These are phyloP conservation scores for Scolopax rusticola DNA, from an alignment of 2,797 vertebrate genomes.

Conservation along the genomic window DNA sequence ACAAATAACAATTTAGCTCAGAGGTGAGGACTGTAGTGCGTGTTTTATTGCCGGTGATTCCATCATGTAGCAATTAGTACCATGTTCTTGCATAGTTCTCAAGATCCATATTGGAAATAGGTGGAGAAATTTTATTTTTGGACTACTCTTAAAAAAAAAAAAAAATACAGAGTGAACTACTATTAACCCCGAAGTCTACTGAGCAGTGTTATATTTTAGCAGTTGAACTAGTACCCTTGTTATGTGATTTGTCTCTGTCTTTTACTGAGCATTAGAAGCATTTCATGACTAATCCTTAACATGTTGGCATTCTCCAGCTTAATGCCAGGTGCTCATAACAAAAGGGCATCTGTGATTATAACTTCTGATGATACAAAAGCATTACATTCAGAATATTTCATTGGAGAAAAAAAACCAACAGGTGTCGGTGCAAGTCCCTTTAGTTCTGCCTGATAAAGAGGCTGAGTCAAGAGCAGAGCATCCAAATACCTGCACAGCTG, in stretches of 20 bases:
- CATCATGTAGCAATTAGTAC: slow-evolving; percentile 59
- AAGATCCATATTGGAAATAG: slow-evolving; percentile 54
- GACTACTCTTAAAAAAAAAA: slow-evolving; percentile 36
- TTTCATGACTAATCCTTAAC: slow-evolving; percentile 20
- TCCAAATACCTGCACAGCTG: neutral
- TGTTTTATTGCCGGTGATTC: slow-evolving; percentile 55
- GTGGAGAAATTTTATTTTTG: slow-evolving; percentile 62
- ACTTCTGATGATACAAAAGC: neutral
- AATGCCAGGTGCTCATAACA: neutral
- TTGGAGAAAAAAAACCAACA: neutral
- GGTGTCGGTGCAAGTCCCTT: neutral
- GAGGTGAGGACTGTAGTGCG: slow-evolving; percentile 48
- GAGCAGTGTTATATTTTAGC: slow-evolving; percentile 57
- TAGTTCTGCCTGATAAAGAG: neutral
- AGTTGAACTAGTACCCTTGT: slow-evolving; percentile 38
- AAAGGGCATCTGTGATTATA: slow-evolving; percentile 10
- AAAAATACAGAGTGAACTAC: neutral
- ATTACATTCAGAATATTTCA: neutral
- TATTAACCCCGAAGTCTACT: slow-evolving; percentile 39
- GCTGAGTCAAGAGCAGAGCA: neutral
- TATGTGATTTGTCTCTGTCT: slow-evolving; percentile 4
- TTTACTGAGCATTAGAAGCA: slow-evolving; percentile 33
- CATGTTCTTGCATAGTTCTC: slow-evolving; percentile 60
- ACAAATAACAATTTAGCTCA: slow-evolving; percentile 56
- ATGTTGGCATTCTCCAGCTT: slow-evolving; percentile 24